A percentile compares a stretch with the other conserved stretches of the same genome.
These are phyloP conservation scores for Cistogaster globosa DNA, from an alignment of 2,888 invertebrate genomes.

Conservation along the genomic window DNA sequence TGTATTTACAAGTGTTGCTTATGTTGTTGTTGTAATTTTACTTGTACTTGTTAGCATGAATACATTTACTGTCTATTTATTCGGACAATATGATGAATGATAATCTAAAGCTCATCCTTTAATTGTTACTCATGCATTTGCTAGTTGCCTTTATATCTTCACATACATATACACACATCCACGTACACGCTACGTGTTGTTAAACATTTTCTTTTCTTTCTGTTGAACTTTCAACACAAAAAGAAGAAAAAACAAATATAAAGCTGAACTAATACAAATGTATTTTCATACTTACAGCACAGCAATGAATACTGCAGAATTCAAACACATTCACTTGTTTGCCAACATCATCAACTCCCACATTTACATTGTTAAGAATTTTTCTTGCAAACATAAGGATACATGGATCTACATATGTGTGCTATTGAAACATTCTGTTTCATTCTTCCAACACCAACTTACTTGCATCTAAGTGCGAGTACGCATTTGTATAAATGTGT, in stretches of 20 bases:
- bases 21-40: neutral
- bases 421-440: too few relatives aligned
- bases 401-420: too few relatives aligned
- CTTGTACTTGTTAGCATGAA: neutral
- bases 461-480: neutral
- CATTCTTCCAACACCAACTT: too few relatives aligned
- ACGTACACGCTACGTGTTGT: neutral
- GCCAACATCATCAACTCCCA: neutral
- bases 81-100: conserved; percentile 61
- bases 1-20: neutral
- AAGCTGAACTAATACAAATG: conserved; percentile 38
- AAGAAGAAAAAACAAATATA: neutral
- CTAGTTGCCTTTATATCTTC: neutral
- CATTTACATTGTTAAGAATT: conserved; percentile 23
- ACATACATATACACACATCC: neutral
- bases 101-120: conserved; percentile 50
- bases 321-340: neutral
- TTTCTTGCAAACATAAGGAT: conserved; percentile 9
- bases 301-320: conserved; percentile 8
- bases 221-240: conserved; percentile 42
- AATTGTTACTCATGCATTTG: conserved; percentile 21
- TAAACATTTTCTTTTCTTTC: conserved; percentile 16
- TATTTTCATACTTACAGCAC: neutral
- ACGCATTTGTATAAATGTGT: too few relatives aligned
- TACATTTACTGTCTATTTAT: conserved; percentile 39